Percentiles rank a stretch among this genome's conserved stretches.
phyloP scores from a whole-genome alignment of 2,113 vertebrate genomes.

The Odocoileus virginianus region DNA sequence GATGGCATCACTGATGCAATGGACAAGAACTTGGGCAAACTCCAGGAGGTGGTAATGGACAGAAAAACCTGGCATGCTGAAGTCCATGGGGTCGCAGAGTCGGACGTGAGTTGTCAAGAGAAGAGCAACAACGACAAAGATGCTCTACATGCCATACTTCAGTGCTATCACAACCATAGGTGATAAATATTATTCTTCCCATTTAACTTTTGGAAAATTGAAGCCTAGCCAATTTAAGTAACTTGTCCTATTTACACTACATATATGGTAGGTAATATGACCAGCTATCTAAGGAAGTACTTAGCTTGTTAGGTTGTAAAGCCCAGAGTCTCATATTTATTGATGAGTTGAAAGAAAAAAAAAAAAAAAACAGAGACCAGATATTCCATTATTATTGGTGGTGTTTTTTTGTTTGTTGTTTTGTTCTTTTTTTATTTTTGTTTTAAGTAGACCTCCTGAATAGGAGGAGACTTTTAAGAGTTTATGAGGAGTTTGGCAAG shows the following conservation, averaged over 20 bases:
- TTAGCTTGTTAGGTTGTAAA: background rate
- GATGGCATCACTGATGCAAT: background rate
- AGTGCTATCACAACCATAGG: background rate
- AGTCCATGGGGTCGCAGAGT: background rate
- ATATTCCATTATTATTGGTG: accelerated
- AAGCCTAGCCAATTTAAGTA: background rate
- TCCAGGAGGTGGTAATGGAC: background rate
- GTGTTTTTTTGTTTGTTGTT: background rate
- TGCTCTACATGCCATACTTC: too few species aligned
- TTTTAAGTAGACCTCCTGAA: background rate
- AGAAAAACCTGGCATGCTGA: background rate
- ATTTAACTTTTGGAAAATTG: background rate
- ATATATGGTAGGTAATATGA: background rate
- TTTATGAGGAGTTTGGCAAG: background rate
- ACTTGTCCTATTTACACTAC: background rate
- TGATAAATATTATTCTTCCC: background rate
- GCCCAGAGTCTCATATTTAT: background rate
- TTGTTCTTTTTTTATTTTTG: background rate
- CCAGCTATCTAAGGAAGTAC: background rate
- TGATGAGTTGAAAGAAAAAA: background rate
- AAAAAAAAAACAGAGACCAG: background rate
- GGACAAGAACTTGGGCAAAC: background rate
- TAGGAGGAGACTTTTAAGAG: background rate
- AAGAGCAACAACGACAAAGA: background rate
- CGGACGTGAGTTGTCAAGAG: background rate